Base-by-base conservation (phyloP, 2,888 invertebrate species). In the Caenorhabditis parvicauda region DNA sequence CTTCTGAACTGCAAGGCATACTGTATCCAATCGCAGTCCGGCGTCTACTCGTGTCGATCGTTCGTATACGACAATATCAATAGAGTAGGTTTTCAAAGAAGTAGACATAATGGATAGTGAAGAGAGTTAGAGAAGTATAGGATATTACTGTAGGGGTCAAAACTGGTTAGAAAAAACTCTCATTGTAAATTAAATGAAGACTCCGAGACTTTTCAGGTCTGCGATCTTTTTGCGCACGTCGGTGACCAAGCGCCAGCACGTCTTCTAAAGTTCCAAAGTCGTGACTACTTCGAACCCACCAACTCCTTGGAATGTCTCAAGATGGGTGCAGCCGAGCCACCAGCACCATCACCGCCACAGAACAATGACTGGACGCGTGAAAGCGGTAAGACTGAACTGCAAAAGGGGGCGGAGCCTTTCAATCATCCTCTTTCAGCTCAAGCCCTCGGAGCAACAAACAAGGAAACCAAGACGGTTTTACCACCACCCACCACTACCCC, bases 31-130 rank as follows among this genome's bases (percentile, higher is more conserved):
- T 74, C 75, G 19, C 79, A 77, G 57, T 56, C 66, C 21, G 77
- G 78, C 12, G 70, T 73, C 44, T 81, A 77, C 63, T 70, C 67
- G 44, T 81, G 80, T 46, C 67, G 76, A 12, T 78, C 80, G 1
- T 81, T 81, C 51, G 81, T 81, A 28, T 81, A 75, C 59, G 81
- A 81, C 61, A 78, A 77, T 47, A 57, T 75, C 22, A 80, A 81
- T 60, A 72, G 72, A 67, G 79, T 77, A 41, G 50, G 54, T 37
- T 41, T 7, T 41, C 17, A n/a, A n/a, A n/a, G n/a, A n/a, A n/a
- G n/a, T n/a, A n/a, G n/a, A n/a, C n/a, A n/a, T n/a, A n/a, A 9
- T 35, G 35, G 35, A n/a, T n/a, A n/a, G n/a, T n/a, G n/a, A n/a
- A n/a, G n/a, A n/a, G n/a, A n/a, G n/a, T n/a, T n/a, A n/a, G n/a